phyloP scores from a whole-genome alignment of 2,113 vertebrate genomes.

The Archilochus colubris region DNA sequence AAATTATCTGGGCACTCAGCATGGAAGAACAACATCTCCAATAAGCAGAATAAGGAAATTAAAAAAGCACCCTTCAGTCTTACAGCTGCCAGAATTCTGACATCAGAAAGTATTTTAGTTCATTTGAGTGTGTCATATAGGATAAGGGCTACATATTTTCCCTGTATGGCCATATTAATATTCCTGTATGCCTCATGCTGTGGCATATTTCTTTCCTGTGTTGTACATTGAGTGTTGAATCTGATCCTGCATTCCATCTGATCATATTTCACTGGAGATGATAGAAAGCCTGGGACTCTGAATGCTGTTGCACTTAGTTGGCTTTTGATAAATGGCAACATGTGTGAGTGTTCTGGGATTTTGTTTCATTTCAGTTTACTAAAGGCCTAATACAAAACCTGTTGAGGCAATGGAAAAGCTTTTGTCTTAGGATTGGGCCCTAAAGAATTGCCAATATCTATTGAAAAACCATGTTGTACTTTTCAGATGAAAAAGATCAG shows the following conservation, averaged over 20 bases:
- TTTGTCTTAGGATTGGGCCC: conserved; percentile 27
- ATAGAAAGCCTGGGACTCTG: not conserved
- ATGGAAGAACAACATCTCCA: not conserved
- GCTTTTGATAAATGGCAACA: conserved; percentile 32
- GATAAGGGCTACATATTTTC: not conserved
- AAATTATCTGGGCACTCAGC: not conserved
- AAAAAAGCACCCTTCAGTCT: not conserved
- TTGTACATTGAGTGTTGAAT: not conserved
- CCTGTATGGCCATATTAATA: not conserved
- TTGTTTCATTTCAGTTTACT: conserved; percentile 36
- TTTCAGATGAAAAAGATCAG: not conserved
- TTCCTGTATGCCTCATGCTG: not conserved
- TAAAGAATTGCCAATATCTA: conserved; percentile 34
- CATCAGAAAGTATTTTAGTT: not conserved
- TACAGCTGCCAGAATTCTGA: not conserved
- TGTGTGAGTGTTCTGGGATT: not conserved
- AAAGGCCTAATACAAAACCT: not conserved
- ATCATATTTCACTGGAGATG: not conserved
- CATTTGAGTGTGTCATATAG: not conserved
- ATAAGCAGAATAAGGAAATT: not conserved
- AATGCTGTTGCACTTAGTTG: not conserved
- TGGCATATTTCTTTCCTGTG: not conserved
- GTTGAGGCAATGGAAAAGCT: not conserved
- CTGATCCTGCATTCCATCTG: not conserved
- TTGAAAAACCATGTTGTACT: not conserved